Evolutionary conservation across 2,888 invertebrate genomes (phyloP), one percentile per base, ranked within the genome.

Genomic region (Eupithecia vulgata): DNA sequence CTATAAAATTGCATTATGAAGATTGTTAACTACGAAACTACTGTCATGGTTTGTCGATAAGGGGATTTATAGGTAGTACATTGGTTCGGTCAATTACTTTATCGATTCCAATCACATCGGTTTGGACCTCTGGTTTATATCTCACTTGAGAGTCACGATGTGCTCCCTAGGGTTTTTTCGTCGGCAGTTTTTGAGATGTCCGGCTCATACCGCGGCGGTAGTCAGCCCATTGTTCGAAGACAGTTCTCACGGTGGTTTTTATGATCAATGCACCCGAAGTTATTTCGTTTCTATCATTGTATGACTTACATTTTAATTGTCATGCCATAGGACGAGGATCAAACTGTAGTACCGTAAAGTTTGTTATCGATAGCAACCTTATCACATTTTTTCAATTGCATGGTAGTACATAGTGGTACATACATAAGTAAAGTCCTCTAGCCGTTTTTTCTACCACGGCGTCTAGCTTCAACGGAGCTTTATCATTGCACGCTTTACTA

Each of bases 201-300:
- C 83, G 79, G 81, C 84, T 83, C 86, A 84, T 85, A 86, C 70
- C 67, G 66, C 67, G 68, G 81, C 85, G 85, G 85, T 82, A 85
- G 85, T 82, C 83, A 78, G 57, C 59, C 83, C 79, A 90, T 91
- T 91, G 90, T 91, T 81, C 85, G 79, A 81, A 80, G 82, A 83
- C 81, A 80, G 85, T 91, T 91, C 91, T 91, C 91, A 91, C 91
- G 91, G 86, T 86, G 80, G 84, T 90, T 91, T 91, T 91, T 91
- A 76, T 88, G 85, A 83, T 81, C 83, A 82, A 84, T 79, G 86
- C 89, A 88, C 87, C 88, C 88, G 85, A 81, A 87, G 86, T 81
- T 88, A 87, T 90, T 88, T 86, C 87, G 81, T 84, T 87, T 85
- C 83, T 84, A 87, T 88, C 83, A 85, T 84, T 86, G 84, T 86